A percentile compares a stretch with the other conserved stretches of the same genome.
Evolutionary conservation across 2,113 vertebrate species (phyloP).

Genomic region (Hippocampus guttulatus): DNA sequence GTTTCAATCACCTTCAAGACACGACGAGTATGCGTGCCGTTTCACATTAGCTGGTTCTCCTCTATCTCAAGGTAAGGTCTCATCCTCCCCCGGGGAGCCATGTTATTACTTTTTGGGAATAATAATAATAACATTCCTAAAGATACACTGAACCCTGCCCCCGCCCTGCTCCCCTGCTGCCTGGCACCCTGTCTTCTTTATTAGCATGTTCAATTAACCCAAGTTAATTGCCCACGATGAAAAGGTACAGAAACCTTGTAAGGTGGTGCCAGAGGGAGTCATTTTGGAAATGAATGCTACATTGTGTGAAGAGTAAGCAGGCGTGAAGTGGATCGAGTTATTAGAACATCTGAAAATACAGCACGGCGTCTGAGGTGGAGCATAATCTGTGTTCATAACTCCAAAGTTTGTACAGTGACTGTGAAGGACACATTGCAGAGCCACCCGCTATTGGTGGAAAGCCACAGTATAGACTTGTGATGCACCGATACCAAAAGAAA

Average conservation of each 20-base stretch:
- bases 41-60: slow-evolving; percentile 45
- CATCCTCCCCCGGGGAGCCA: slow-evolving; percentile 52
- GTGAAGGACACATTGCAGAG: neutral
- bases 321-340: slow-evolving; percentile 14
- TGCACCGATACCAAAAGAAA: neutral
- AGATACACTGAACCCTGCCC: slow-evolving; percentile 65
- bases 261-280: slow-evolving; percentile 47
- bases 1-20: slow-evolving; percentile 73
- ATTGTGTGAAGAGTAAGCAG: slow-evolving; percentile 20
- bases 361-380: neutral
- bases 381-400: neutral
- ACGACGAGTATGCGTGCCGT: slow-evolving; percentile 60
- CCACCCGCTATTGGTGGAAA: neutral
- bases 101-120: slow-evolving; percentile 71
- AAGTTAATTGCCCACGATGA: slow-evolving; percentile 57
- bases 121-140: slow-evolving; percentile 72
- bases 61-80: slow-evolving; percentile 71
- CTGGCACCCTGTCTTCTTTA: slow-evolving; percentile 67
- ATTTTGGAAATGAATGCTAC: slow-evolving; percentile 55
- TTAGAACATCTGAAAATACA: slow-evolving; percentile 21
- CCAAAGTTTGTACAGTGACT: neutral
- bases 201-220: slow-evolving; percentile 78
- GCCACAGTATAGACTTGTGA: neutral
- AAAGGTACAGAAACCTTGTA: slow-evolving; percentile 57
- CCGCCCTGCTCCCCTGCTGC: slow-evolving; percentile 67